Base-by-base conservation (phyloP, 2,888 invertebrate species). In the Drosophila birchii region DNA sequence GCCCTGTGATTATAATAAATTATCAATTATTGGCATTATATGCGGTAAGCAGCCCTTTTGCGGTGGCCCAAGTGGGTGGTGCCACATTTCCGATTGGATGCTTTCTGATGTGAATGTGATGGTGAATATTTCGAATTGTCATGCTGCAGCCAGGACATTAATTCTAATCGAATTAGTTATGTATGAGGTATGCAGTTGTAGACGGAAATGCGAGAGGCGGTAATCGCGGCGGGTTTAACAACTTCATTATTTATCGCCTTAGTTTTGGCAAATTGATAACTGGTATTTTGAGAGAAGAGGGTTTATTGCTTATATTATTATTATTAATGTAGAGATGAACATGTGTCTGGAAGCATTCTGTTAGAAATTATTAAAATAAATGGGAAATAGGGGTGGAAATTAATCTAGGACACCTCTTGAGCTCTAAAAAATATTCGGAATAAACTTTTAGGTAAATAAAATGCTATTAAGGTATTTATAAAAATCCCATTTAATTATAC, bases 11-110 rank as follows among this genome's bases (percentile, higher is more conserved):
- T 88, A 86, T 86, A 86, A 86, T 86, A 86, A 86, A 86, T 86
- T 86, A 86, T 86, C 86, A 89, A 89, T 86, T 89, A 86, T 89
- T 73, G 86, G 78, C 61, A 82, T 84, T 84, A 84, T 84, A 60
- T 75, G 73, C 47, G 69, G 58, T 49, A 39, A 29, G 23, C 73
- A 49, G 34, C 61, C 56, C 59, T 49, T 47, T 43, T 41, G 54
- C 56, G 26, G 16, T 23, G 34, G 20, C 14, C 2, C 44, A 23
- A 18, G 43, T 45, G 69, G 54, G 76, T 51, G 66, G 64, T 64
- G 49, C 41, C 49, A 20, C 43, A 66, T 41, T 43, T 54, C 49
- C 64, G 43, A 66, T 41, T 51, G 47, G 49, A 51, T 60, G 69
- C 66, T 57, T 56, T 55, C 39, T 14, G 16, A 32, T 49, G 18